Evolutionary conservation across 23 tunicate species (phyloP), one percentile per base, ranked within the genome.

Genomic region (Trididemnum clinides): DNA sequence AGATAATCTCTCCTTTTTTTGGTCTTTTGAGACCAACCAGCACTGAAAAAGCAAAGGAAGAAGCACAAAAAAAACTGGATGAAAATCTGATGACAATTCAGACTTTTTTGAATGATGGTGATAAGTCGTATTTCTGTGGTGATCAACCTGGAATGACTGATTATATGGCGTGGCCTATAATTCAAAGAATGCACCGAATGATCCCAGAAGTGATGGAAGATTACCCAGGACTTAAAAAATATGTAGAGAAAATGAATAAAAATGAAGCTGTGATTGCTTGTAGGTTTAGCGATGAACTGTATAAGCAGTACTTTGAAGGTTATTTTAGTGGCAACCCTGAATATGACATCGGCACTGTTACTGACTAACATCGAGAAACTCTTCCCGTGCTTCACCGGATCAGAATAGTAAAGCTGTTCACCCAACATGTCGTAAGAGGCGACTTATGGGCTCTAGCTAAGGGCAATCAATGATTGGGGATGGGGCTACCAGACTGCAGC

Each of bases 81-180:
- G 50, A 82, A 38, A 70, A 70, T 29, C 28, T 82, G 34, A 78
- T 72, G 33, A 82, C 38, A 50, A 50, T 88, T 19, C 36, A 3
- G 1, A 33, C 37, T 20, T 81, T 35, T 57, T 72, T 89, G 28
- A 51, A 34, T n/a, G 64, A 77, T 10, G 37, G 33, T 28, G 50
- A 51, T 3, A n/a, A 63, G 32, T 38, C 81, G 20, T 92, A 79
- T 71, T 25, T 92, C n/a, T 70, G 88, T 36, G 91, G 91, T 3
- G 64, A 82, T 23, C 62, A 78, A 28, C 82, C 89, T 30, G 91
- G 97, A 1, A 71, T 85, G 0, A 64, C 82, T 39, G 97, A 92
- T 51, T 92, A 87, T 84, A 87, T 92, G 88, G 28, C 87, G 5
- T 92, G 87, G 85, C 97, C 97, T 12, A 81, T 71, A 26, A 44